These are phyloP conservation scores for Echinops telfairi DNA, from an alignment of 2,113 vertebrate genomes.

Conservation along the genomic window DNA sequence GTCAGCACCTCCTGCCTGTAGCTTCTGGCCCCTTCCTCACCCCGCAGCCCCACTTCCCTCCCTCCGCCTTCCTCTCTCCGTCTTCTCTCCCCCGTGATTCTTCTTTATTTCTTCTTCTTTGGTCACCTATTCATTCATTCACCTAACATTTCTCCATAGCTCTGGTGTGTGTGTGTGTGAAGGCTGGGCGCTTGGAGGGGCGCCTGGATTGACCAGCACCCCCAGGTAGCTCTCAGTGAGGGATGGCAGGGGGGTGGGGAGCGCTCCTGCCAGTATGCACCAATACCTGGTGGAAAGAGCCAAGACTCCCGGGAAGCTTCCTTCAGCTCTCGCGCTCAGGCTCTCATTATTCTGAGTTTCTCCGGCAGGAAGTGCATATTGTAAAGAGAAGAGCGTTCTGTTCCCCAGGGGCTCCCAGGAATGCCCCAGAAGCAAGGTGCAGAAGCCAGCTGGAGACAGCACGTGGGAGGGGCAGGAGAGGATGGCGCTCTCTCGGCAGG, in stretches of 20 bases:
- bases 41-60: not conserved
- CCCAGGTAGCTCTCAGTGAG: fast-evolving
- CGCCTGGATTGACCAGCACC: not conserved
- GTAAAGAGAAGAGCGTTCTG: constrained; percentile 61
- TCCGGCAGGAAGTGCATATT: constrained; percentile 67
- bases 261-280: no score
- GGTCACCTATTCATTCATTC: not conserved
- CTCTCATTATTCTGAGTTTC: constrained; percentile 58
- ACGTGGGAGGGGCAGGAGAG: not conserved
- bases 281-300: not conserved
- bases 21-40: not conserved
- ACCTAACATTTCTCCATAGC: not conserved
- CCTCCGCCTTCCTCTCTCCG: not conserved
- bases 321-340: not conserved
- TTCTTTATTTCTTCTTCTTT: not conserved
- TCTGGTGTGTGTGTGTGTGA: not conserved
- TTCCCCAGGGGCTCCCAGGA: constrained; percentile 61
- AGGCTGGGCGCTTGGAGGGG: not conserved
- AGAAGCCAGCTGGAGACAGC: constrained; percentile 16
- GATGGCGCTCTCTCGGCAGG: not conserved
- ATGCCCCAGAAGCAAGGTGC: constrained; percentile 63
- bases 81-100: no score
- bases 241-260: no score
- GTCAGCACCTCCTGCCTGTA: not conserved
- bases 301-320: not conserved